Percentiles rank a stretch among this genome's conserved stretches.
These are phyloP conservation scores for Ciconia boyciana DNA, from an alignment of 2,113 vertebrate genomes.

Conservation along the genomic window DNA sequence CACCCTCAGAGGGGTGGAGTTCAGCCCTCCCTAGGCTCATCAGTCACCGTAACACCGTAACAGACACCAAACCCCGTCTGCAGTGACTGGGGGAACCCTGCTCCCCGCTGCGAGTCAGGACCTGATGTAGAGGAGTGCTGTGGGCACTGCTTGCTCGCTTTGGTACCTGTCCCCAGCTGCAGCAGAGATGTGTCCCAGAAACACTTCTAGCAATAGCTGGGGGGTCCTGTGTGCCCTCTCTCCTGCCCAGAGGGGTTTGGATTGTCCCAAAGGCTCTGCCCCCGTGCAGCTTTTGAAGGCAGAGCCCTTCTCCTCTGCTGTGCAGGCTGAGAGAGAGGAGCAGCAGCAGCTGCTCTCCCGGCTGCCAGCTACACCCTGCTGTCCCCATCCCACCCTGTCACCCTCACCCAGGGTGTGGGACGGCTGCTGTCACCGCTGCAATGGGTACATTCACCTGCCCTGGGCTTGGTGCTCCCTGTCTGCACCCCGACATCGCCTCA, in stretches of 20 bases:
- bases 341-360: neutral
- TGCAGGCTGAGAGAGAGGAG: neutral
- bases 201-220: neutral
- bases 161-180: neutral
- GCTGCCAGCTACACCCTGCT: neutral
- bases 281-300: neutral
- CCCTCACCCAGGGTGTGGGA: neutral
- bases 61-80: neutral
- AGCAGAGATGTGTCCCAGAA: neutral
- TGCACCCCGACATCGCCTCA: accelerated
- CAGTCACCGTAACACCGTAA: neutral
- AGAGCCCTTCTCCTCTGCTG: neutral
- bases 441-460: accelerated
- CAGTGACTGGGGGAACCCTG: neutral
- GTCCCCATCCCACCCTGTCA: neutral
- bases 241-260: neutral
- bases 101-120: accelerated
- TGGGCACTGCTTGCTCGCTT: neutral
- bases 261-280: neutral
- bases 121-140: neutral
- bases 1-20: too few species aligned
- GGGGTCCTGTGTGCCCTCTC: neutral
- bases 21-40: neutral
- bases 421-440: neutral
- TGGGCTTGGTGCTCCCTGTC: neutral